Percentiles rank a stretch among this genome's conserved stretches.
Conservation (phyloP, 1,140 invertebrate species). For the Tetragonula clypearis region DNA sequence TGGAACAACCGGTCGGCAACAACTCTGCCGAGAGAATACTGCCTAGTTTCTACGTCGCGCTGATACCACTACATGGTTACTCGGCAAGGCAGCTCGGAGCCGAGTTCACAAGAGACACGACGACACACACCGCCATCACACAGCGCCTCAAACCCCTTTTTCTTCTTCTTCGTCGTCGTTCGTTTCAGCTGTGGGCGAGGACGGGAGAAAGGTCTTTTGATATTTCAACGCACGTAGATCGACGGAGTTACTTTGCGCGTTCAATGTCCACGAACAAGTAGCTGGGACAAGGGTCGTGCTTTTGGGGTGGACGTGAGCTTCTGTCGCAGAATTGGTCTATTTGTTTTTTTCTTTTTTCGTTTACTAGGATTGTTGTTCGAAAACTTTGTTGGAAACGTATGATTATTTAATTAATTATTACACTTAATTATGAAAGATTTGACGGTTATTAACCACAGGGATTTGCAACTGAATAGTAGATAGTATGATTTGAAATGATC, state of each 20-base stretch:
- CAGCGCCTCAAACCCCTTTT: not conserved
- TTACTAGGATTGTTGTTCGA: not conserved
- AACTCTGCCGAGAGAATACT: conserved; percentile 27
- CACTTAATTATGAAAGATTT: not conserved
- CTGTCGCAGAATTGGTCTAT: not conserved
- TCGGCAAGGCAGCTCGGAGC: not conserved
- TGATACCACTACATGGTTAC: not conserved
- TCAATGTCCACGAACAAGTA: not conserved
- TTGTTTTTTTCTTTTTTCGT: not conserved
- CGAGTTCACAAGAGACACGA: conserved; percentile 20
- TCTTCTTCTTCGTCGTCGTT: conserved; percentile 12
- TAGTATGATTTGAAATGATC: not conserved
- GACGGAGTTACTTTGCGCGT: conserved; percentile 12
- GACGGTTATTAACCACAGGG: not conserved
- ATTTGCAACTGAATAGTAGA: not conserved
- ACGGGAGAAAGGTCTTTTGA: conserved; percentile 64
- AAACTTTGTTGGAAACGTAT: not conserved
- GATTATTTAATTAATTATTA: no score
- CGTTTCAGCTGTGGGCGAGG: not conserved
- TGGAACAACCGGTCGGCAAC: conserved; percentile 9
- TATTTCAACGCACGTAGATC: conserved; percentile 69
- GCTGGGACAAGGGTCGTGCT: conserved; percentile 12
- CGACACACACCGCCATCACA: conserved; percentile 11
- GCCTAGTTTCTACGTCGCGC: not conserved
- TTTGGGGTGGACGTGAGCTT: not conserved